Base-by-base conservation (phyloP, 2,888 invertebrate species). In the Calliphora vomitoria region DNA sequence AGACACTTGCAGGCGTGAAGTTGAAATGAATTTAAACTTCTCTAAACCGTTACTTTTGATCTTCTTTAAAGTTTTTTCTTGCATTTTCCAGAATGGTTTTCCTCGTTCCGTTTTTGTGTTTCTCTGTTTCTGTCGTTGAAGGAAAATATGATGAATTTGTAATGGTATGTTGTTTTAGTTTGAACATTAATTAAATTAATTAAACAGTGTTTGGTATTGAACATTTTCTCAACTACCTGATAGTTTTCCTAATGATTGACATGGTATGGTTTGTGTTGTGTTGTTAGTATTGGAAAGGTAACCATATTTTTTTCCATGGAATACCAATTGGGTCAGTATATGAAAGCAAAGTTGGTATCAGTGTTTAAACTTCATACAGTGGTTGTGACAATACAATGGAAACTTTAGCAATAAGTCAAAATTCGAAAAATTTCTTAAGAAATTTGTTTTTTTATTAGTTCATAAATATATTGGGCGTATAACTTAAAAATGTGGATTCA, bases 161-260 rank as follows among this genome's bases (percentile, higher is more conserved):
- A 15, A 35, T 53, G 38, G 50, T 13, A 38, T 25, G 31, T 53
- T 71, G 69, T 76, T 53, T 60, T 84, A 62, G 25, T 71, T 35
- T 20, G 20, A 83, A 72, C 38, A 84, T 72, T 81, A 87, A 82
- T 87, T 87, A 74, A 81, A 55, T 74, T 87, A 87, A 84, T 87
- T 81, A 82, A 84, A 81, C 10, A 78, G 53, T 71, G 60, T 75
- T 71, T 71, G 75, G 5, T 58, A 58, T 60, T 64, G 69, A 66
- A 72, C 35, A 80, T 58, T 69, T n/a, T n/a, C 20, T 64, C 15
- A 55, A 74, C 78, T 66, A 76, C 62, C 55, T 69, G 75, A 62
- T 50, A 44, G 50, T 69, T 69, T 74, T 82, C n/a, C 72, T 78
- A 62, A 72, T 78, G 58, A 47, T 55, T 60, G 31, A 78, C 11